Evolutionary conservation across 2,113 vertebrate species (phyloP), one percentile per base, ranked within the genome.

Genomic region (Pogonocichla stellata): DNA sequence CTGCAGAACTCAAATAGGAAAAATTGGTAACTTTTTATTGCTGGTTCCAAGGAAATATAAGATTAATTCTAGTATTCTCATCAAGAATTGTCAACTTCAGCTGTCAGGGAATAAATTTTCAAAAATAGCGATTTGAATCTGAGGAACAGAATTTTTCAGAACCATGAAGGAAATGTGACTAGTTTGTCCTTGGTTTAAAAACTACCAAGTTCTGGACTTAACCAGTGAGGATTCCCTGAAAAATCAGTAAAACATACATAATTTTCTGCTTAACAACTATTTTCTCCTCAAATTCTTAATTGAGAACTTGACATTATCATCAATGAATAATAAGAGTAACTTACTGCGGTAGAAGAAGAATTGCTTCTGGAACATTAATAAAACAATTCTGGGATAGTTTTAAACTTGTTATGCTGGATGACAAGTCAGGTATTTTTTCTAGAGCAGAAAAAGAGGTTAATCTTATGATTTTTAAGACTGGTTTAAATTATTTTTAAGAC

Each of bases 321-420:
- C 13, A 77, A 45, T 29, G 90, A 91, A 80, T 31, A 86, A 88
- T 96, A 84, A 84, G 34, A 90, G 26, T 23, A 95, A 98, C 99
- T 98, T 98, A 99, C 99, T 98, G 98, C 78, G 99, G 98, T 43
- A 99, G 98, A 36, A 97, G 95, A 48, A 99, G 98, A 88, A 99
- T 94, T 25, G 97, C 96, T 88, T 98, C 97, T 28, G 99, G 98
- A 93, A 99, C 82, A 80, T 56, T 72, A 38, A 57, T 95, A 95
- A 99, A 99, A 73, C 24, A 86, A 97, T 99, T 99, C 70, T 98
- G 98, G 64, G 99, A 98, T 67, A 99, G 97, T 96, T 99, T 99
- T 88, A 99, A 50, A 12, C 97, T 98, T 38, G 98, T 99, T 96
- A 99, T 88, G 89, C 98, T 99, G 53, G 97, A 96, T 19, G 99